A percentile compares a stretch with the other conserved stretches of the same genome.
phyloP scores from a whole-genome alignment of 1,140 invertebrate genomes.

The Delia radicum region DNA sequence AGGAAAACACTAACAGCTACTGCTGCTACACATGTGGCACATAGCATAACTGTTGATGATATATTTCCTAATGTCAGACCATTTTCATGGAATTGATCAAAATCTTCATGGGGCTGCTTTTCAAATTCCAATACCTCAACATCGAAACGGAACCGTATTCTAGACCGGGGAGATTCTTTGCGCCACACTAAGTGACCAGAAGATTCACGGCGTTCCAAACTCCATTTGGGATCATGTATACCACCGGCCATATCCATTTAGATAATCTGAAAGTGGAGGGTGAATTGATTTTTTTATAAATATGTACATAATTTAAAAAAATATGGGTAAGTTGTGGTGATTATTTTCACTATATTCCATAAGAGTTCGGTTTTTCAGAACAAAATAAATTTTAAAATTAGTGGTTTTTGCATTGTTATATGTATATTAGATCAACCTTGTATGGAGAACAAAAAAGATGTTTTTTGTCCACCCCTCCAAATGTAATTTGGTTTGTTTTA shows the following conservation, averaged over 20 bases:
- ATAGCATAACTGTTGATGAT: constrained; percentile 43
- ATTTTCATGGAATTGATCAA: constrained; percentile 39
- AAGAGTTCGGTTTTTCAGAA: too few relatives aligned
- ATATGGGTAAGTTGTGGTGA: background rate
- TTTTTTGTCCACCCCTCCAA: too few relatives aligned
- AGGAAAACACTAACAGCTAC: constrained; percentile 57
- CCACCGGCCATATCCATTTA: constrained; percentile 8
- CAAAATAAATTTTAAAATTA: too few relatives aligned
- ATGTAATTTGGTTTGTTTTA: too few relatives aligned
- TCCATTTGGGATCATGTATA: constrained; percentile 58
- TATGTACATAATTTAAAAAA: background rate
- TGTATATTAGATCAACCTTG: too few relatives aligned
- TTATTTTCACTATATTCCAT: too few relatives aligned
- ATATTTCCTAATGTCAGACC: constrained; percentile 42
- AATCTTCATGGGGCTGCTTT: constrained; percentile 51
- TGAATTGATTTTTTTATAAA: background rate
- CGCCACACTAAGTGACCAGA: constrained; percentile 58
- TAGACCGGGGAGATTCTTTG: constrained; percentile 57
- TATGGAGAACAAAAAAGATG: too few relatives aligned
- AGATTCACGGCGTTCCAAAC: constrained; percentile 57
- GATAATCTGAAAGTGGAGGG: background rate
- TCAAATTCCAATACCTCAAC: constrained; percentile 59
- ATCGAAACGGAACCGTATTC: constrained; percentile 57
- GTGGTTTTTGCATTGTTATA: too few relatives aligned
- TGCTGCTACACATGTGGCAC: constrained; percentile 57